Conservation (phyloP, 37 sponge, comb jelly and placozoan species). For the Beroe ovata region DNA sequence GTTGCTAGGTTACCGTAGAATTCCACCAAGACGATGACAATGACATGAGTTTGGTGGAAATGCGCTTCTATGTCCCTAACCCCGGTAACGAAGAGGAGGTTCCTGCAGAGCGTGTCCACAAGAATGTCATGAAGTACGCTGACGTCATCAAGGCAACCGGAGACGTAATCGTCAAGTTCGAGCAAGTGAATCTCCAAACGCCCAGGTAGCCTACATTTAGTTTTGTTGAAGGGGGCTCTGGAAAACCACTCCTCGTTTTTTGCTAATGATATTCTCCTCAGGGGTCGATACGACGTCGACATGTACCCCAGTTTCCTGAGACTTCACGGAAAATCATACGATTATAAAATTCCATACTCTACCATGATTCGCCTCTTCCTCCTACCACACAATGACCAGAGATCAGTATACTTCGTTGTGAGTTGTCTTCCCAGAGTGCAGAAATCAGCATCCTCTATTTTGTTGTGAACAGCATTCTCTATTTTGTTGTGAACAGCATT, state of each 20-base stretch:
- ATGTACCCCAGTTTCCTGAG: constrained; percentile 91
- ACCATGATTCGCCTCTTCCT: constrained; percentile 84
- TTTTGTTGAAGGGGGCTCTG: no score
- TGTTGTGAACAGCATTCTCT: no score
- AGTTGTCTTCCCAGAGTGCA: no score
- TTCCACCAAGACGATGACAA: constrained; percentile 92
- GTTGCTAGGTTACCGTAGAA: constrained; percentile 86
- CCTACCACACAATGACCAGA: constrained; percentile 88
- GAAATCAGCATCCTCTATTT: no score
- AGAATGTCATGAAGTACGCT: constrained; percentile 81
- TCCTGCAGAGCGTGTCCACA: constrained; percentile 75
- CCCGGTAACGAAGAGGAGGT: constrained; percentile 68
- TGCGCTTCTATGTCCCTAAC: constrained; percentile 92
- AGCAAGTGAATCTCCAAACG: constrained; percentile 80
- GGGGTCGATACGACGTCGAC: constrained; percentile 93
- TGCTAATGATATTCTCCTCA: no score
- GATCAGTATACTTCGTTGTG: constrained; percentile 93
- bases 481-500: no score
- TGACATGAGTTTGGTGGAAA: constrained; percentile 88
- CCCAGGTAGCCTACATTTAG: no score
- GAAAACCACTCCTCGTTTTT: no score
- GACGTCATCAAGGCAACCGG: constrained; percentile 92
- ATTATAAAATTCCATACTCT: constrained; percentile 90
- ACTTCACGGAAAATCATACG: constrained; percentile 95
- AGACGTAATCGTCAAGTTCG: constrained; percentile 89